phyloP scores from a whole-genome alignment of 2,113 vertebrate genomes.

The Nematolebias whitei region DNA sequence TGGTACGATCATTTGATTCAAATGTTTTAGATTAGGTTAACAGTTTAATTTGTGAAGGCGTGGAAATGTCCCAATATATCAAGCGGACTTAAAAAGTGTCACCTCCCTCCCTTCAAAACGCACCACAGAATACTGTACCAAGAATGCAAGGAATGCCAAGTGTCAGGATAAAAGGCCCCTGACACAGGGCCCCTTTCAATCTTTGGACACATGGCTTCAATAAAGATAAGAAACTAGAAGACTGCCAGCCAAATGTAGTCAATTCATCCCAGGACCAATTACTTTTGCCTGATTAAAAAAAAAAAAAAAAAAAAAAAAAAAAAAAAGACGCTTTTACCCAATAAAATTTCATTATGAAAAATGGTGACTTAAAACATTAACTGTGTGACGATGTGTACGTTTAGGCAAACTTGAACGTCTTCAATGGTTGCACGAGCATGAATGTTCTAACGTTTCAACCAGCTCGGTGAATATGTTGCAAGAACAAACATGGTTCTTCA shows the following conservation, averaged over 20 bases:
- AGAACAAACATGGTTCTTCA: constrained; percentile 50
- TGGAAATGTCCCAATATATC: constrained; percentile 44
- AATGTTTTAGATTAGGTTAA: constrained; percentile 33
- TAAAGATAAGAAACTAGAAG: constrained; percentile 16
- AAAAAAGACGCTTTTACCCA: no score
- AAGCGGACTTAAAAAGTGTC: constrained; percentile 19
- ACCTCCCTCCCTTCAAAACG: constrained; percentile 43
- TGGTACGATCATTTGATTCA: neutral
- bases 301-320: constrained; percentile 19
- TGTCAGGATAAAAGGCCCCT: constrained; percentile 22
- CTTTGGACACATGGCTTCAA: neutral
- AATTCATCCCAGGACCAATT: neutral
- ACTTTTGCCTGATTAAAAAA: constrained; percentile 13
- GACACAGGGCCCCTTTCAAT: neutral
- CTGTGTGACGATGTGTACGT: no score
- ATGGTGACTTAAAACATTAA: no score
- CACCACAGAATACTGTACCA: constrained; percentile 19
- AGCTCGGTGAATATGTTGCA: neutral
- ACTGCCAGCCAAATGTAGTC: neutral
- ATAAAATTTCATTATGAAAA: no score
- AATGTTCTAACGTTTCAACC: neutral
- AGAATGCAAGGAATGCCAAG: constrained; percentile 54
- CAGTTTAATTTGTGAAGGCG: constrained; percentile 26
- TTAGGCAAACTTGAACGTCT: neutral
- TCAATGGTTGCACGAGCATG: constrained; percentile 3